Conservation (phyloP, 2,888 invertebrate genomes). For the Ochropacha duplaris region DNA sequence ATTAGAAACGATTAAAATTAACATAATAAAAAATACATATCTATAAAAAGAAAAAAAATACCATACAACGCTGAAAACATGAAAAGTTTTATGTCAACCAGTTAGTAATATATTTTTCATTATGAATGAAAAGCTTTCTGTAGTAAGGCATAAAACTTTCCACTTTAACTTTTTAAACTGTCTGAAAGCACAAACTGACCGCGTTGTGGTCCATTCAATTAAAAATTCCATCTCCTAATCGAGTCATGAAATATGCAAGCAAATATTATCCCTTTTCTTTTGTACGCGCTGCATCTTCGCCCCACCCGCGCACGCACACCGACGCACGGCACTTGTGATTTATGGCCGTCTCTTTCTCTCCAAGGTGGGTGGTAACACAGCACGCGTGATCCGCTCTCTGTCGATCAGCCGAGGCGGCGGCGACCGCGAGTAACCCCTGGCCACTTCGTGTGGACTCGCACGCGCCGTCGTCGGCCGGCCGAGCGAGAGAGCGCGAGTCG, state of each 20-base stretch:
- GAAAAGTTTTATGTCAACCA: not conserved
- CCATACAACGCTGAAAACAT: not conserved
- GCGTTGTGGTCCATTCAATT: constrained; percentile 76
- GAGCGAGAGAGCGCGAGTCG: constrained; percentile 75
- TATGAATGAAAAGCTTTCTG: not conserved
- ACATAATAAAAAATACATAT: too few relatives aligned
- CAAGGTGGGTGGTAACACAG: constrained; percentile 40
- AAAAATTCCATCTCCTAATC: constrained; percentile 83
- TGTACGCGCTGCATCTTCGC: constrained; percentile 81
- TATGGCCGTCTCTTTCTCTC: constrained; percentile 65
- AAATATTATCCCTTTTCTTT: constrained; percentile 83
- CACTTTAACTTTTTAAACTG: constrained; percentile 32
- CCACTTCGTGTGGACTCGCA: constrained; percentile 80
- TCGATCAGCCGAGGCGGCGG: constrained; percentile 73
- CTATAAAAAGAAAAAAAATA: not conserved
- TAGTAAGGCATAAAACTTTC: not conserved
- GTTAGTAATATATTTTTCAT: not conserved
- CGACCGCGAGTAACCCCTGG: constrained; percentile 84
- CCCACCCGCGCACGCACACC: constrained; percentile 83
- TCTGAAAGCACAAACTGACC: constrained; percentile 61
- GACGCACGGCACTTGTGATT: constrained; percentile 75
- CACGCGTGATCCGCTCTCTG: constrained; percentile 62
- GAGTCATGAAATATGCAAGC: constrained; percentile 83
- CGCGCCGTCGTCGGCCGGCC: constrained; percentile 79
- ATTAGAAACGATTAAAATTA: not conserved